Base-by-base conservation (phyloP, 2,797 vertebrate species). In the Chrysocyon brachyurus region DNA sequence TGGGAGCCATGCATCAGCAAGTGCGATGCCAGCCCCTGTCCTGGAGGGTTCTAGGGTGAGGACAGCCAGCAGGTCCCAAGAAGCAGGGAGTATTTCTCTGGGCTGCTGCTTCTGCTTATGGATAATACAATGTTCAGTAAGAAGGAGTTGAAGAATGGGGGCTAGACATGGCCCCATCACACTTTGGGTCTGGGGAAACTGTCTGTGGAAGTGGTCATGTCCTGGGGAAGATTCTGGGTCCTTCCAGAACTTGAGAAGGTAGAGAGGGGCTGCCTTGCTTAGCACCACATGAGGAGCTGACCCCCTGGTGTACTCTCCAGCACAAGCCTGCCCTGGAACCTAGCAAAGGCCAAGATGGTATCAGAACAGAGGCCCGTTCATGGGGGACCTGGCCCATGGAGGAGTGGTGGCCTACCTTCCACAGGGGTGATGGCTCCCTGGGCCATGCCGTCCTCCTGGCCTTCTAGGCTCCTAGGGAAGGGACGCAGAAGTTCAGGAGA, bases 101-200 rank as follows among this genome's bases (percentile, higher is more conserved):
- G 36, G 24, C 54, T 19, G 87, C 16, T 81, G 66, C 61, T 52
- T 52, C 28, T 61, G 57, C 49, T 8, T 46, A 5, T 3, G 56
- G 66, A 31, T 73, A 36, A 59, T 7, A 10, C 17, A 6, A 21
- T 75, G 3, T 54, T 36, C 9, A 56, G 6, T 8, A 36, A 66
- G 92, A 91, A 17, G 22, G 21, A 10, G 3, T n/a, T 33, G 22
- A 46, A 36, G n/a, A 54, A 28, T 4, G 16, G 40, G 90, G 64
- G 36, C 46, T 31, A 9, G 68, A 21, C 15, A 4, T 56, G 56
- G 17, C n/a, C 8, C 40, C 3, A 0, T 0, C 59, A n/a, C 0
- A 1, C 56, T 66, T 57, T 56, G 61, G 21, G 46, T 26, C 75
- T 66, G 46, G 31, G 12, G 19, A 6, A 12, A 3, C 52, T 24